Base-by-base conservation (phyloP, 2,113 vertebrate species). In the Myiopsitta monachus region DNA sequence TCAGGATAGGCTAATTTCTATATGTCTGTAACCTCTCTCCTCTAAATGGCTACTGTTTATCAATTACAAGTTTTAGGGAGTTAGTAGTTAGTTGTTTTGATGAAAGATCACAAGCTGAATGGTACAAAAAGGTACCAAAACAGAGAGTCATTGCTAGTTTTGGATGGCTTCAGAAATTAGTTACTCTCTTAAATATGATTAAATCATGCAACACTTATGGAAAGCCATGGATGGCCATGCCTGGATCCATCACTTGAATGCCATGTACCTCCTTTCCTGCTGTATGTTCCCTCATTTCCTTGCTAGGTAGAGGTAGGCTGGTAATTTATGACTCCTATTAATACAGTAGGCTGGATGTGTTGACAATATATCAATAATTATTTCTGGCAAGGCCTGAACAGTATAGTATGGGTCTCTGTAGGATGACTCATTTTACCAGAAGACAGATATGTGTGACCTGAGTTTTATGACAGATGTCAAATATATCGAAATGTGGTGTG, bases 401-500 rank as follows among this genome's bases (percentile, higher is more conserved):
- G 88, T 70, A 76, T 63, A 69, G 87, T 81, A 96, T 78, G 46
- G 88, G 92, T 95, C 96, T 96, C 95, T 96, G 92, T 87, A 85
- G 89, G 93, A 96, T 96, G 97, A 97, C 96, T 98, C 94, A 96
- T 98, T 97, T 97, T 97, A 97, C 93, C 97, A 94, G 95, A 97
- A 98, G 97, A 98, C 97, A 97, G 97, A 97, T 96, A 96, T 73
- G 94, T 93, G 94, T 96, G 97, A 96, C 96, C 96, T 67, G 88
- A 97, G 92, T 92, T 98, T 98, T 97, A 97, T 96, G 98, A 98
- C 97, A 98, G 97, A 96, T 97, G 97, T 98, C 98, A 98, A 97
- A 97, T 97, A 97, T 93, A 97, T 96, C 38, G 96, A 98, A 97
- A 96, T 79, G 94, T 97, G 95, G 96, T 96, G 95, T 96, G 97